Percentiles rank a stretch among this genome's conserved stretches.
These are phyloP conservation scores for Torymus aiolomorphi DNA, from an alignment of 2,888 invertebrate genomes.

Conservation along the genomic window DNA sequence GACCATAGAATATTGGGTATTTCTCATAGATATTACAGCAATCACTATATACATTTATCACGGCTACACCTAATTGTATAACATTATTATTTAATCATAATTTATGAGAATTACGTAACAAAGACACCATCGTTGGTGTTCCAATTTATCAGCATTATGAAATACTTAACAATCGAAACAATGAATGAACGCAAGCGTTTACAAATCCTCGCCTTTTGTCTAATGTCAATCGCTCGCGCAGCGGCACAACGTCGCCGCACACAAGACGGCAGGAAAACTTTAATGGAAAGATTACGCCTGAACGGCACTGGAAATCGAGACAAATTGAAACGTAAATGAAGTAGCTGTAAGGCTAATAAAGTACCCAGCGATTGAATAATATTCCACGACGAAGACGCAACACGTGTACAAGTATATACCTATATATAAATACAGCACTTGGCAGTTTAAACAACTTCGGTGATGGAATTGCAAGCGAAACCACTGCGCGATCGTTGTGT, in stretches of 20 bases:
- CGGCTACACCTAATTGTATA: too few relatives aligned
- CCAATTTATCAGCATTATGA: too few relatives aligned
- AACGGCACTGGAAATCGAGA: slow-evolving; percentile 61
- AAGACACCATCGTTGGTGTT: too few relatives aligned
- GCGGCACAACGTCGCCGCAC: too few relatives aligned
- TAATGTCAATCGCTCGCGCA: background rate
- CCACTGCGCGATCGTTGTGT: background rate
- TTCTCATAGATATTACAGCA: too few relatives aligned
- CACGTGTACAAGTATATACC: background rate
- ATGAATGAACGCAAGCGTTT: too few relatives aligned
- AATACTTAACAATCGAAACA: too few relatives aligned
- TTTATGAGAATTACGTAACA: too few relatives aligned
- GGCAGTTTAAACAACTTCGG: slow-evolving; percentile 26
- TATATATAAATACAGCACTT: background rate
- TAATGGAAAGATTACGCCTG: slow-evolving; percentile 66
- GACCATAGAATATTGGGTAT: too few relatives aligned
- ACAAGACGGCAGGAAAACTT: slow-evolving; percentile 43
- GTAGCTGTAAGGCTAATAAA: slow-evolving; percentile 63
- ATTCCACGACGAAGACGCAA: slow-evolving; percentile 41
- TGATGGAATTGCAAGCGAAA: slow-evolving; percentile 39
- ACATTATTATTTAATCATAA: too few relatives aligned
- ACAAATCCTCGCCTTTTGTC: slow-evolving; percentile 1
- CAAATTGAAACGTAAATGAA: slow-evolving; percentile 68
- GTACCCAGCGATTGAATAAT: slow-evolving; percentile 62
- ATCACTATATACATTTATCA: too few relatives aligned